Conservation (phyloP, 1,140 invertebrate species). For the Drosophila kikkawai region DNA sequence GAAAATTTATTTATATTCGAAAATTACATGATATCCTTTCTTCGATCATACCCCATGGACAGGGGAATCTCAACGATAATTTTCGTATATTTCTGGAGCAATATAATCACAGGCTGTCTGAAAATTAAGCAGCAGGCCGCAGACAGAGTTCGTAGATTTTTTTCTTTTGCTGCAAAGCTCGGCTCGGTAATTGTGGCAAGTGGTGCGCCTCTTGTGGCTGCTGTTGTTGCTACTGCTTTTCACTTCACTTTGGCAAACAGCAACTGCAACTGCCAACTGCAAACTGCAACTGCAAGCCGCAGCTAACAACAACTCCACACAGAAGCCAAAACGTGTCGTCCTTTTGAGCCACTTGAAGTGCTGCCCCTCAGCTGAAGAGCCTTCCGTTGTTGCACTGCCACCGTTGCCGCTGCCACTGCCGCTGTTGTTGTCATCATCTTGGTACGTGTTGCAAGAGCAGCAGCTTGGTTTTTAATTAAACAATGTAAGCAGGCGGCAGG, state of each 20-base stretch:
- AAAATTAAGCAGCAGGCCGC: slow-evolving; percentile 75
- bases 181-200: slow-evolving; percentile 72
- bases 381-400: slow-evolving; percentile 23
- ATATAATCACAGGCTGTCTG: slow-evolving; percentile 75
- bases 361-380: slow-evolving; percentile 53
- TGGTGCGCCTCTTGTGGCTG: slow-evolving; percentile 57
- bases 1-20: background rate
- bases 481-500: slow-evolving; percentile 67
- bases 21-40: background rate
- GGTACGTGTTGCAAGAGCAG: slow-evolving; percentile 68
- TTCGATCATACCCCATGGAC: background rate
- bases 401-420: slow-evolving; percentile 5
- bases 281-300: slow-evolving; percentile 21
- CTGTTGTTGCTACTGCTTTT: slow-evolving; percentile 62
- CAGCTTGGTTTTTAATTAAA: slow-evolving; percentile 79
- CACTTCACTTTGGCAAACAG: slow-evolving; percentile 35
- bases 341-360: slow-evolving; percentile 76
- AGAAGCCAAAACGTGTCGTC: slow-evolving; percentile 82
- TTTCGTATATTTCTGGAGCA: slow-evolving; percentile 81
- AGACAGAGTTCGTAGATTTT: slow-evolving; percentile 27
- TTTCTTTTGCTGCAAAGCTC: slow-evolving; percentile 16
- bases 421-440: slow-evolving; percentile 68
- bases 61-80: slow-evolving; percentile 33
- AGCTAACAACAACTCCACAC: slow-evolving; percentile 60
- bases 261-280: slow-evolving; percentile 34